Percentiles rank a stretch among this genome's conserved stretches.
Evolutionary conservation across 2,888 invertebrate species (phyloP).

Genomic region (Conistra vaccinii): DNA sequence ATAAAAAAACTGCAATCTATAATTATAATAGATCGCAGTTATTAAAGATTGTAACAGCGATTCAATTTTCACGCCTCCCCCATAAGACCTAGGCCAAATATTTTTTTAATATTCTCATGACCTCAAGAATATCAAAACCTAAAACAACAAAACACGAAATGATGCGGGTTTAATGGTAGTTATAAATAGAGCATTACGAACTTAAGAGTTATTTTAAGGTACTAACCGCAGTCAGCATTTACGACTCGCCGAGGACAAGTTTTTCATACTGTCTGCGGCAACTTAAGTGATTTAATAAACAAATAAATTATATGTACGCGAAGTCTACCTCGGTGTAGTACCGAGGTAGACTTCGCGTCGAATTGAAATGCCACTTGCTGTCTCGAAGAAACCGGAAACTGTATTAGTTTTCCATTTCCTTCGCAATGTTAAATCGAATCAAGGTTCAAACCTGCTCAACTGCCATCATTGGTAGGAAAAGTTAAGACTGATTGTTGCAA

Average conservation of each 20-base stretch:
- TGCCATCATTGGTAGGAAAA: not conserved
- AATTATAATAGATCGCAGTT: no score
- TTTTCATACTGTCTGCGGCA: not conserved
- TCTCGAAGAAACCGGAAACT: not conserved
- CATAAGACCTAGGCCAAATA: no score
- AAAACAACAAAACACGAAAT: no score
- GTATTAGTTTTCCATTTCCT: not conserved
- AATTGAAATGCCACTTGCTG: not conserved
- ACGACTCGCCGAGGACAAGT: not conserved
- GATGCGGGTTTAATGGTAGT: no score
- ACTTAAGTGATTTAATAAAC: not conserved
- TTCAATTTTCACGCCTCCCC: no score
- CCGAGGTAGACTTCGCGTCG: not conserved
- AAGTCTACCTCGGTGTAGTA: no score
- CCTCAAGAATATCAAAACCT: no score
- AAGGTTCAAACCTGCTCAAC: not conserved
- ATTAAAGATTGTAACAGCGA: no score
- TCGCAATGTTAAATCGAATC: not conserved
- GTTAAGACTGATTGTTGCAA: not conserved
- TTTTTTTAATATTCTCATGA: no score
- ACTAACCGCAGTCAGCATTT: not conserved
- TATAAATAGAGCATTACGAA: no score
- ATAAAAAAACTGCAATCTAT: not conserved
- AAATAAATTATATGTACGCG: not conserved
- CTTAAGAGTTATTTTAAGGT: no score